These are phyloP conservation scores for Cygnus olor DNA, from an alignment of 2,797 vertebrate genomes.

Conservation along the genomic window DNA sequence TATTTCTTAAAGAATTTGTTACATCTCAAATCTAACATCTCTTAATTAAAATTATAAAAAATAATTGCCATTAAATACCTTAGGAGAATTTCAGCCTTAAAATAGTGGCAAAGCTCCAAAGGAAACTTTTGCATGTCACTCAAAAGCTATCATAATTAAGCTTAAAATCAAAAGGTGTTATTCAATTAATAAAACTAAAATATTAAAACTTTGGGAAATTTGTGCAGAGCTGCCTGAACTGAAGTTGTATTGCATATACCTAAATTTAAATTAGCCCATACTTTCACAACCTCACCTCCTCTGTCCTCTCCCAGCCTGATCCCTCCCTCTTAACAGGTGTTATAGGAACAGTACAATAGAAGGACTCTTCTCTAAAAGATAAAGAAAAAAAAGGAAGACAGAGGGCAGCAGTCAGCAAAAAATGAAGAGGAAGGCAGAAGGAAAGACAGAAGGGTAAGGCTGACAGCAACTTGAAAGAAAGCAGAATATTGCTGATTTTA, in stretches of 20 bases:
- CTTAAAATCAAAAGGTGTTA: background rate
- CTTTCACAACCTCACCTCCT: slow-evolving; percentile 86
- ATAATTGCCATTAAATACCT: background rate
- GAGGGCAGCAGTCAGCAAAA: slow-evolving; percentile 72
- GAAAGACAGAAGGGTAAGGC: slow-evolving; percentile 61
- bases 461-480: slow-evolving; percentile 59
- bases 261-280: slow-evolving; percentile 56
- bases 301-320: slow-evolving; percentile 88
- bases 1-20: background rate
- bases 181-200: background rate
- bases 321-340: slow-evolving; percentile 92
- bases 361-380: slow-evolving; percentile 88
- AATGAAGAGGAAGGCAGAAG: slow-evolving; percentile 68
- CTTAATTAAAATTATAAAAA: background rate
- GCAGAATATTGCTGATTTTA: slow-evolving; percentile 59
- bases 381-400: slow-evolving; percentile 70
- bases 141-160: background rate
- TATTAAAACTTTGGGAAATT: background rate
- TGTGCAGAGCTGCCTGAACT: background rate
- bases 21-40: slow-evolving; percentile 4
- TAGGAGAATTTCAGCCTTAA: background rate
- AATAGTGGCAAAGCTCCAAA: background rate
- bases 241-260: slow-evolving; percentile 2
- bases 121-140: background rate
- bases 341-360: slow-evolving; percentile 93